These are phyloP conservation scores for Atopsyche davidsoni DNA, from an alignment of 1,140 invertebrate genomes.

Conservation along the genomic window DNA sequence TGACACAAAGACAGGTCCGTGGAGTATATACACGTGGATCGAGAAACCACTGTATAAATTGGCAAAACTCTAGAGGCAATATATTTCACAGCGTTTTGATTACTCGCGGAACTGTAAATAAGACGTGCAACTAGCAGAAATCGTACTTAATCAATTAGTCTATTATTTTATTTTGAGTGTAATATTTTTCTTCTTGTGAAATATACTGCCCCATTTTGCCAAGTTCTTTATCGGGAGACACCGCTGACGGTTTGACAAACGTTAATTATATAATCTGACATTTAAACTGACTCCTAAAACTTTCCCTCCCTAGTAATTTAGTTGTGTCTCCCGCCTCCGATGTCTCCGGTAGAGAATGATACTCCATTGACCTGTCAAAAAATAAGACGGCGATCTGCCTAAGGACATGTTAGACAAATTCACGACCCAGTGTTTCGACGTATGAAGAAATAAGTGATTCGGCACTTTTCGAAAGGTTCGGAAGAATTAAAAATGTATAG, in stretches of 20 bases:
- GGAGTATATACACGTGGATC: conserved; percentile 83
- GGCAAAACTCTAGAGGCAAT: conserved; percentile 17
- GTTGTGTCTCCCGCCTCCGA: background rate
- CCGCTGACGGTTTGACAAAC: background rate
- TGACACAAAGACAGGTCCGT: conserved; percentile 81
- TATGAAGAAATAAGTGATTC: conserved; percentile 11
- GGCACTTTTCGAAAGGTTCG: background rate
- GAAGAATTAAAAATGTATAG: background rate
- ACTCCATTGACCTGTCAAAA: conserved; percentile 11
- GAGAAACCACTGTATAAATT: conserved; percentile 78
- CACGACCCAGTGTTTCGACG: too few relatives aligned
- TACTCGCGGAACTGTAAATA: background rate
- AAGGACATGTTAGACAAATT: conserved; percentile 1
- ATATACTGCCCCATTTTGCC: background rate
- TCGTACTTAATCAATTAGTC: background rate
- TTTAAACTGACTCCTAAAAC: background rate
- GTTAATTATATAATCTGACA: background rate
- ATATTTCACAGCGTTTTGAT: background rate
- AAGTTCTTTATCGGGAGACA: background rate
- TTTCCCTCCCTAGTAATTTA: conserved; percentile 10
- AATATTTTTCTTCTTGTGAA: background rate
- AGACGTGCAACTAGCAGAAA: background rate
- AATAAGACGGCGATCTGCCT: background rate
- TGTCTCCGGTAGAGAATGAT: background rate
- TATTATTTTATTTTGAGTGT: background rate